A percentile compares a stretch with the other conserved stretches of the same genome.
These are phyloP conservation scores for Drosophila carrolli DNA, from an alignment of 1,140 invertebrate species.

Conservation along the genomic window DNA sequence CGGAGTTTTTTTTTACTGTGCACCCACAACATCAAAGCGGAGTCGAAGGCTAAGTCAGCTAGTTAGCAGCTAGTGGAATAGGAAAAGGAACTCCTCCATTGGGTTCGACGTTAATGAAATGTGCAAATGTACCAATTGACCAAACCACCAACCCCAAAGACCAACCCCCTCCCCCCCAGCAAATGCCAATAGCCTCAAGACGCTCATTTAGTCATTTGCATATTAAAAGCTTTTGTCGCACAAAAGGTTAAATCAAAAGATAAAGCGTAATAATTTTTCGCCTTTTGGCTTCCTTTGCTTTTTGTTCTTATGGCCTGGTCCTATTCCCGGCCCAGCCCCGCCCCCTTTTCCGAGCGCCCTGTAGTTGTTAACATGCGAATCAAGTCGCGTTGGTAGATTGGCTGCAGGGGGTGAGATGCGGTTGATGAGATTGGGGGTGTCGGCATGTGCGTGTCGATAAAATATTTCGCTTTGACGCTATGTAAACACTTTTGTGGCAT, in stretches of 20 bases:
- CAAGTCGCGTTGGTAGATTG: slow-evolving; percentile 44
- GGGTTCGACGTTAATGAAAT: slow-evolving; percentile 74
- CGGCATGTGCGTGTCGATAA: slow-evolving; percentile 76
- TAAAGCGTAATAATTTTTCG: slow-evolving; percentile 69
- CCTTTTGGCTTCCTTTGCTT: slow-evolving; percentile 32
- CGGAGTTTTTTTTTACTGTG: background rate
- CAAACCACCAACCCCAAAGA: slow-evolving; percentile 56
- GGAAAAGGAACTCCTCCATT: slow-evolving; percentile 20
- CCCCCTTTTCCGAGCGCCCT: slow-evolving; percentile 4
- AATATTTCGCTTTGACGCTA: slow-evolving; percentile 78
- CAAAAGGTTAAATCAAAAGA: slow-evolving; percentile 74
- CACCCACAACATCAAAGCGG: slow-evolving; percentile 62
- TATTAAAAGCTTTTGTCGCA: slow-evolving; percentile 82
- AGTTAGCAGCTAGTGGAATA: slow-evolving; percentile 49
- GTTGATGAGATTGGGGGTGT: slow-evolving; percentile 25
- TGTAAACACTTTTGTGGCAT: slow-evolving; percentile 76
- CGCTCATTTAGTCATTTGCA: slow-evolving; percentile 81
- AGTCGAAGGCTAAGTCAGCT: slow-evolving; percentile 67
- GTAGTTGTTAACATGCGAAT: slow-evolving; percentile 72
- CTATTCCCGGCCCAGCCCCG: background rate
- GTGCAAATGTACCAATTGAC: slow-evolving; percentile 81
- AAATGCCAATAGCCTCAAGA: slow-evolving; percentile 46
- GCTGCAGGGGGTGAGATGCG: slow-evolving; percentile 5
- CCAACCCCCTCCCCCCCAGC: background rate
- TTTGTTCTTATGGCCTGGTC: slow-evolving; percentile 26